These are phyloP conservation scores for Chaetodon auriga DNA, from an alignment of 2,113 vertebrate genomes.

Conservation along the genomic window DNA sequence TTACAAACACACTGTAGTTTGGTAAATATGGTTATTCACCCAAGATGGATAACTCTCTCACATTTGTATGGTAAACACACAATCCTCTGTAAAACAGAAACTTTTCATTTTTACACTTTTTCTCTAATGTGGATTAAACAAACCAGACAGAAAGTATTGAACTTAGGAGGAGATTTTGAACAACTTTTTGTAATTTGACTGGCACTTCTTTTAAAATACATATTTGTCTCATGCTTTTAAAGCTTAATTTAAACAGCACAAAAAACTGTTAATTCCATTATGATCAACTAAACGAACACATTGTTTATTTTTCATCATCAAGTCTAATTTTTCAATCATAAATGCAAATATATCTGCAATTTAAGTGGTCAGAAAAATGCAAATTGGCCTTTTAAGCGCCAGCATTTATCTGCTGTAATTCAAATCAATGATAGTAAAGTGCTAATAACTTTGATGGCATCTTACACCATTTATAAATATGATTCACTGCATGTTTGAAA, in stretches of 20 bases:
- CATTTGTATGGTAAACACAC: neutral
- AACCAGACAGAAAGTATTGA: neutral
- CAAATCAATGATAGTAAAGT: neutral
- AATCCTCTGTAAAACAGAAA: too few relatives aligned
- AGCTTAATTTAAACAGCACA: neutral
- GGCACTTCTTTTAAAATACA: neutral
- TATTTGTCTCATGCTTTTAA: neutral
- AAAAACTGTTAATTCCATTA: neutral
- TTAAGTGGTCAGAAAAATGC: neutral
- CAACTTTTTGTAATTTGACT: neutral
- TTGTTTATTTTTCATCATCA: constrained; percentile 10
- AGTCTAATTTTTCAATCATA: neutral
- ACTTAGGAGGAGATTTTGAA: too few relatives aligned
- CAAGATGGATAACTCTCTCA: neutral
- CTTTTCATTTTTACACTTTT: neutral
- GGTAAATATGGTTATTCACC: neutral
- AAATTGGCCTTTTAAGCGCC: neutral
- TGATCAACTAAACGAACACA: constrained; percentile 7
- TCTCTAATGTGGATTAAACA: neutral
- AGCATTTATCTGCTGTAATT: constrained; percentile 15
- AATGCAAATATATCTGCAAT: neutral
- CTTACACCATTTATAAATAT: neutral
- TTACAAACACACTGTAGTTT: neutral
- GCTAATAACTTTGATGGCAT: constrained; percentile 6
- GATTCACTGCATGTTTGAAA: neutral